Conservation (phyloP, 2,888 invertebrate genomes). For the Nezara viridula region DNA sequence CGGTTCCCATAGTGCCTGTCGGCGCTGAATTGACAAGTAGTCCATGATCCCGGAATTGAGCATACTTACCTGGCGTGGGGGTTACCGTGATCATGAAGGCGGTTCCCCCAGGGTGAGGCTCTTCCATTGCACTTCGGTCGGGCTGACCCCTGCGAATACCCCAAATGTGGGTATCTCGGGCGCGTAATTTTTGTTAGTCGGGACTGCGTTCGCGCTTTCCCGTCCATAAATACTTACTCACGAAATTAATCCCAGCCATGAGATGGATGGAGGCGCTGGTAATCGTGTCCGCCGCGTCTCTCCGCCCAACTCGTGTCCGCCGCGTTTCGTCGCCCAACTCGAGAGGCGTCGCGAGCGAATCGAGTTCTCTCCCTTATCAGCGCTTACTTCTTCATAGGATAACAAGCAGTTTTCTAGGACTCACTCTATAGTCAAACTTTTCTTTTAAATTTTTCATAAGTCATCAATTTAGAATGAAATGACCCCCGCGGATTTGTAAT, state of each 20-base stretch:
- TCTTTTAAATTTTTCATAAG: no score
- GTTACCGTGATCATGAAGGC: constrained; percentile 75
- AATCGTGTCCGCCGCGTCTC: no score
- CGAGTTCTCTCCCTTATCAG: no score
- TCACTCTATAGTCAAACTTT: no score
- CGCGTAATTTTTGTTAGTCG: constrained; percentile 2
- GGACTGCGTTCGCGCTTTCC: constrained; percentile 72
- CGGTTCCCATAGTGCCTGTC: background rate
- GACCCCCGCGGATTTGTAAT: no score
- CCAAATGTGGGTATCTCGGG: constrained; percentile 14
- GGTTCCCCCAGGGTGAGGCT: constrained; percentile 71
- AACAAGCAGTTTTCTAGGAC: no score
- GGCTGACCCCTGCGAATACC: constrained; percentile 77
- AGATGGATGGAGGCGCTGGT: no score
- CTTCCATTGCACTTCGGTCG: constrained; percentile 80
- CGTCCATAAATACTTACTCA: background rate
- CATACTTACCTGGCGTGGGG: constrained; percentile 71
- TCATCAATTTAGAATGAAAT: no score
- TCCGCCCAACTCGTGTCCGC: no score
- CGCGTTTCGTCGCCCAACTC: background rate
- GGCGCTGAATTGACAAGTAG: background rate
- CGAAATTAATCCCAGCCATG: no score
- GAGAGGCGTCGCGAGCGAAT: no score
- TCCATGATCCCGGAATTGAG: background rate
- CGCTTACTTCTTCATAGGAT: no score